phyloP scores from a whole-genome alignment of 2,113 vertebrate species.

The Mobula birostris region DNA sequence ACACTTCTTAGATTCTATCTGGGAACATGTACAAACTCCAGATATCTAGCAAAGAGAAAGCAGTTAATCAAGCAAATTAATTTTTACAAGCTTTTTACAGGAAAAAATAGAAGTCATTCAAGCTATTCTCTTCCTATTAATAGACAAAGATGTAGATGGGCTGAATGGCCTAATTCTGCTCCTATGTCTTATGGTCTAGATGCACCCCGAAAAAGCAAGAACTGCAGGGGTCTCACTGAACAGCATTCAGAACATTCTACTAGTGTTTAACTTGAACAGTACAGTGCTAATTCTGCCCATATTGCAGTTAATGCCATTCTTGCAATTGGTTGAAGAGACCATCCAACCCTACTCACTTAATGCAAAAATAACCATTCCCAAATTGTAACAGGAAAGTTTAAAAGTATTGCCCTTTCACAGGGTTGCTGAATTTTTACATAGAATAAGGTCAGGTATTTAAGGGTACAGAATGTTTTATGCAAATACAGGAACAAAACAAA shows the following conservation, averaged over 20 bases:
- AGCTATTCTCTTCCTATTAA: conserved; percentile 11
- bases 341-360: neutral
- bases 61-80: conserved; percentile 8
- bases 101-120: neutral
- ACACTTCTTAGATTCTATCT: conserved; percentile 30
- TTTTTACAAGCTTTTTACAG: conserved; percentile 30
- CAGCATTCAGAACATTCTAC: neutral
- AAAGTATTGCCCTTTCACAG: neutral
- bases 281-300: neutral
- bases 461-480: neutral
- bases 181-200: too few species aligned
- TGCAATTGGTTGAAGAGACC: conserved; percentile 35
- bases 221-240: neutral
- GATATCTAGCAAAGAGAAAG: conserved; percentile 32
- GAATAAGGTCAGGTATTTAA: neutral
- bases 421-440: conserved; percentile 16
- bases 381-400: neutral
- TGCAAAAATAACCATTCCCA: conserved; percentile 27
- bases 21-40: conserved; percentile 20
- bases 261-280: conserved; percentile 10
- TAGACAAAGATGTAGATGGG: neutral
- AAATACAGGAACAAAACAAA: neutral
- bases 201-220: conserved; percentile 21
- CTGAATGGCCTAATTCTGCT: too few species aligned
- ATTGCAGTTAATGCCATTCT: neutral